These are phyloP conservation scores for Chelonus formosanus DNA, from an alignment of 2,888 invertebrate genomes.

Conservation along the genomic window DNA sequence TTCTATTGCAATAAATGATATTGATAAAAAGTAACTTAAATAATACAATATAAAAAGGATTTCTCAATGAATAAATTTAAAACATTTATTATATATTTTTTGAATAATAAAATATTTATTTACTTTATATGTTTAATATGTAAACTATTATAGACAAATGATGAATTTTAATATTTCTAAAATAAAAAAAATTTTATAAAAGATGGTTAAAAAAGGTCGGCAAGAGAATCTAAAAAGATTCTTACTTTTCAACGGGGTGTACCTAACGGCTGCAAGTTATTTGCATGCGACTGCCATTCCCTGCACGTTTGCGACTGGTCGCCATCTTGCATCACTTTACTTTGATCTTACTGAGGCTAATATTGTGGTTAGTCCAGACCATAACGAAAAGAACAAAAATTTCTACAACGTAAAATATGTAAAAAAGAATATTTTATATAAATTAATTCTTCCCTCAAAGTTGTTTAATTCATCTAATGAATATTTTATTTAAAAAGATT, in stretches of 20 bases:
- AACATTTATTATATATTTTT: too few relatives aligned
- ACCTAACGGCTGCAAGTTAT: conserved; percentile 41
- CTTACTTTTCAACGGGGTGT: conserved; percentile 28
- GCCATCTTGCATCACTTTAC: conserved; percentile 50
- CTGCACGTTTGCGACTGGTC: conserved; percentile 45
- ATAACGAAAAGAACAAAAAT: conserved; percentile 33
- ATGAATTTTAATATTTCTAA: conserved; percentile 1
- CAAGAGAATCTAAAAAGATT: conserved; percentile 22
- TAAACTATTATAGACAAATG: too few relatives aligned
- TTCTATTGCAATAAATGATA: not conserved
- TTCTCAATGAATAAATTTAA: too few relatives aligned
- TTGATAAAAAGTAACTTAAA: too few relatives aligned
- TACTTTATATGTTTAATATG: too few relatives aligned
- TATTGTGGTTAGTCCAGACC: conserved; percentile 41
- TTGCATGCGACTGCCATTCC: conserved; percentile 48
- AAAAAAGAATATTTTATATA: too few relatives aligned
- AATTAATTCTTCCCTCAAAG: too few relatives aligned
- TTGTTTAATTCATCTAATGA: too few relatives aligned
- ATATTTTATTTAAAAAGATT: too few relatives aligned
- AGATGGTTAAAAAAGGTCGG: not conserved
- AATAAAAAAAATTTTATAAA: not conserved
- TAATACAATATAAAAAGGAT: too few relatives aligned
- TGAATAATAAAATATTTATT: too few relatives aligned
- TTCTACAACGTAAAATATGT: too few relatives aligned
- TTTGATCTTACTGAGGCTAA: conserved; percentile 48